These are phyloP conservation scores for Morpho achilles DNA, from an alignment of 2,888 invertebrate genomes.

Conservation along the genomic window DNA sequence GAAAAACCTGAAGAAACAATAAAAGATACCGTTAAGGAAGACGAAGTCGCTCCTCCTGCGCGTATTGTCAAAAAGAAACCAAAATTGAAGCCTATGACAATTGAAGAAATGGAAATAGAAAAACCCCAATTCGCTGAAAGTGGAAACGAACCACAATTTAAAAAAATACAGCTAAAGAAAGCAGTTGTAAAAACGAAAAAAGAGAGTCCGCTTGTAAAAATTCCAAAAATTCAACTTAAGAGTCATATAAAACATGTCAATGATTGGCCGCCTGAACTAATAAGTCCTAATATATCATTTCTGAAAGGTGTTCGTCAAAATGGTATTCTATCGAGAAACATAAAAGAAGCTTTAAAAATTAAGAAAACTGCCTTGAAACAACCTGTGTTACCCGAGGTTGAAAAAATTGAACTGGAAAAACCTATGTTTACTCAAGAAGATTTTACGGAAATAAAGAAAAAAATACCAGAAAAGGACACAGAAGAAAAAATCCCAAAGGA, in stretches of 20 bases:
- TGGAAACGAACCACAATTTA: slow-evolving; percentile 80
- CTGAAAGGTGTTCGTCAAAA: slow-evolving; percentile 80
- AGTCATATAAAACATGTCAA: slow-evolving; percentile 82
- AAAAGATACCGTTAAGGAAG: background rate
- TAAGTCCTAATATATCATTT: slow-evolving; percentile 69
- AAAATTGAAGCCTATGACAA: slow-evolving; percentile 75
- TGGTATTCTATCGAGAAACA: slow-evolving; percentile 85
- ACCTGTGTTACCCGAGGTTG: slow-evolving; percentile 75
- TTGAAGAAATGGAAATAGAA: slow-evolving; percentile 82
- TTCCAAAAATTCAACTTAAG: slow-evolving; percentile 85
- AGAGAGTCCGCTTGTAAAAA: slow-evolving; percentile 51
- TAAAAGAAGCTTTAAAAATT: slow-evolving; percentile 83
- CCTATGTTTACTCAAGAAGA: slow-evolving; percentile 74
- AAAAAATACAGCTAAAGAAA: slow-evolving; percentile 85
- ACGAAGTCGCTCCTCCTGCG: background rate
- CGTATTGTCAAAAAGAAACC: slow-evolving; percentile 32
- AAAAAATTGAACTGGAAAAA: slow-evolving; percentile 78
- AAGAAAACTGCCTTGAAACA: slow-evolving; percentile 80
- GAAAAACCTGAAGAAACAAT: background rate
- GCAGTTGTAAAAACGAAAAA: slow-evolving; percentile 69
- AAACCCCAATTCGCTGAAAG: slow-evolving; percentile 82
- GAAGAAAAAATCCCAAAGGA: slow-evolving; percentile 27
- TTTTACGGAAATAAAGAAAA: slow-evolving; percentile 50
- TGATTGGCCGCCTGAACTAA: slow-evolving; percentile 81
- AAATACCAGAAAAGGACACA: slow-evolving; percentile 23